phyloP scores from a whole-genome alignment of 2,888 invertebrate species.

The Sphaeridia pumilis region DNA sequence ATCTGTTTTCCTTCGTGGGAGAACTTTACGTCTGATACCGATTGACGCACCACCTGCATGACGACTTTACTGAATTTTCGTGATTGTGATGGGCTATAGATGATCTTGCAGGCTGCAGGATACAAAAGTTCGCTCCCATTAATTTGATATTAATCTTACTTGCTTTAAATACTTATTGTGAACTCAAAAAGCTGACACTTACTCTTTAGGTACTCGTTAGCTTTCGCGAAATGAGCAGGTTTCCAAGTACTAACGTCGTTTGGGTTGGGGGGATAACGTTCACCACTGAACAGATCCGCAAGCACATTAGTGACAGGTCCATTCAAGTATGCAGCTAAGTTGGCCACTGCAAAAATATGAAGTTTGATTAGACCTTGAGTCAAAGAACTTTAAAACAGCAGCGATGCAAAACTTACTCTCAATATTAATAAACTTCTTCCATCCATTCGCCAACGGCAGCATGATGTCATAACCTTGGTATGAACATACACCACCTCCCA shows the following conservation, averaged over 20 bases:
- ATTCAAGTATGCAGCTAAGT: constrained; percentile 6
- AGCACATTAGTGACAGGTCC: constrained; percentile 7
- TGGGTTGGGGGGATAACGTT: not conserved
- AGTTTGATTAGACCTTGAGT: not conserved
- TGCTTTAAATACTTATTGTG: not conserved
- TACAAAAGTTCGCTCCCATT: not conserved
- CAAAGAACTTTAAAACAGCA: not conserved
- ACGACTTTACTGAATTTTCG: constrained; percentile 13
- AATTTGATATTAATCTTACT: not conserved
- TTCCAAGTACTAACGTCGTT: constrained; percentile 2
- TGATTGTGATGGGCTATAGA: not conserved
- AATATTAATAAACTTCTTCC: constrained; percentile 19
- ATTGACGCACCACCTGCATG: not conserved
- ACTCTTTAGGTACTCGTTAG: not conserved
- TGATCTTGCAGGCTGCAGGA: constrained; percentile 10
- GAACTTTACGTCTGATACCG: constrained; percentile 7
- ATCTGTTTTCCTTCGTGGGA: constrained; percentile 2
- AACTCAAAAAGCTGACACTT: too few relatives aligned
- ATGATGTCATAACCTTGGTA: constrained; percentile 14
- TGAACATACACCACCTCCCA: constrained; percentile 15
- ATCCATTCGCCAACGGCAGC: constrained; percentile 16
- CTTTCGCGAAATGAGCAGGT: not conserved
- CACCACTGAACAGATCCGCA: constrained; percentile 1
- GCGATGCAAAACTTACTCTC: constrained; percentile 9
- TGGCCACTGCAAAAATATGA: constrained; percentile 2